Conservation (phyloP, 2,888 invertebrate genomes). For the Rugalucina vietnamica region DNA sequence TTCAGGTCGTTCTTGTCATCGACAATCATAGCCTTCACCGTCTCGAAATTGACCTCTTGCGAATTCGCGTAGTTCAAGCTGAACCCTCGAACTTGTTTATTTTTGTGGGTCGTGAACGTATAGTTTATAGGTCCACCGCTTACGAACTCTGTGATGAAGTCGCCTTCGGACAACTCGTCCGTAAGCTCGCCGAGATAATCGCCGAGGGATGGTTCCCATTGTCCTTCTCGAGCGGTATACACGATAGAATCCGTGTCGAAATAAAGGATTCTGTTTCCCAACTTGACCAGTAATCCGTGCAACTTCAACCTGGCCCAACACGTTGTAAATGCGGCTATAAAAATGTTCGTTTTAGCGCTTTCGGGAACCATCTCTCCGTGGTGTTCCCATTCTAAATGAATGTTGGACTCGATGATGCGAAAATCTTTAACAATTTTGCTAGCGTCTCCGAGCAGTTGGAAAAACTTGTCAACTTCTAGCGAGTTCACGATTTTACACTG, state of each 20-base stretch:
- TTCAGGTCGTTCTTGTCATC: no score
- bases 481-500: slow-evolving; percentile 2
- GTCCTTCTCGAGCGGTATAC: background rate
- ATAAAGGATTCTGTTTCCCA: slow-evolving; percentile 23
- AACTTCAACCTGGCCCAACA: slow-evolving; percentile 48
- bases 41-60: no score
- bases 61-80: no score
- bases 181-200: background rate
- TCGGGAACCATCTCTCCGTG: slow-evolving; percentile 29
- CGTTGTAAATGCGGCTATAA: slow-evolving; percentile 42
- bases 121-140: no score
- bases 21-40: no score
- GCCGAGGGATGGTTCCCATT: background rate
- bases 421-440: slow-evolving; percentile 26
- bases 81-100: no score
- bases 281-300: slow-evolving; percentile 32
- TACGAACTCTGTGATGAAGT: no score
- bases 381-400: slow-evolving; percentile 41
- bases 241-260: background rate
- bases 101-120: no score
- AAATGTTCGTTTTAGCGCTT: slow-evolving; percentile 34
- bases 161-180: background rate
- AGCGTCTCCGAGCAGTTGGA: background rate
- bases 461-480: slow-evolving; percentile 20
- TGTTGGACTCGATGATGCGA: slow-evolving; percentile 15